Evolutionary conservation across 1,140 invertebrate species (phyloP).

Genomic region (Metaphire vulgaris): DNA sequence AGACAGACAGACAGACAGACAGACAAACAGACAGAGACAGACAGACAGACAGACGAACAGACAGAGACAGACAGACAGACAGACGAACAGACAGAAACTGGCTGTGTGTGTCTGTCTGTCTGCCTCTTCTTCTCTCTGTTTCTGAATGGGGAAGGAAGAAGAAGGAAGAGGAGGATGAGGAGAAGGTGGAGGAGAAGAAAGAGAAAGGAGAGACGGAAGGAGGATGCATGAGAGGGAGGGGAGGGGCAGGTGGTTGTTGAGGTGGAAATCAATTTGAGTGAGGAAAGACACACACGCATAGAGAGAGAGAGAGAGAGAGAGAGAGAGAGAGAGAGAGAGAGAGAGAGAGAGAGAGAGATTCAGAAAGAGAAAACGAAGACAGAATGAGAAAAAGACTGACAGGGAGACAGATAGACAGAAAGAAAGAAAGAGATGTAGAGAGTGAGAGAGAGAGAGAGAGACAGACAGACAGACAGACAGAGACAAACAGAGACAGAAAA

Average conservation of each 20-base stretch:
- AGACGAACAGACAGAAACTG: no score
- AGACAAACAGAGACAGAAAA: not conserved
- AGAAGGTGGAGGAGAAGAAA: slow-evolving; percentile 1
- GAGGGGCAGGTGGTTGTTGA: not conserved
- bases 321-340: not conserved
- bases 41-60: no score
- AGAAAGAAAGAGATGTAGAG: not conserved
- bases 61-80: no score
- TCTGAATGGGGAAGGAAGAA: no score
- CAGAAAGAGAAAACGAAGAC: not conserved
- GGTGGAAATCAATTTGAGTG: no score
- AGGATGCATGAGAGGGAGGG: not conserved
- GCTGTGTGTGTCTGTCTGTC: no score
- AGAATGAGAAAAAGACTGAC: not conserved
- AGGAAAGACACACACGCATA: no score
- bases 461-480: not conserved
- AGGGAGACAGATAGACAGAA: not conserved
- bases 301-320: no score
- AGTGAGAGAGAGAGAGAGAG: not conserved
- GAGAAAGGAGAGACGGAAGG: not conserved
- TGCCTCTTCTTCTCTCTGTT: no score
- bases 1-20: no score
- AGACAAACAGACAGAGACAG: no score
- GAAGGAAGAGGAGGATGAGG: not conserved
- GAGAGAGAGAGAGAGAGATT: not conserved